Percentiles rank a stretch among this genome's conserved stretches.
These are phyloP conservation scores for Heteromyza rotundicornis DNA, from an alignment of 2,888 invertebrate species.

Conservation along the genomic window DNA sequence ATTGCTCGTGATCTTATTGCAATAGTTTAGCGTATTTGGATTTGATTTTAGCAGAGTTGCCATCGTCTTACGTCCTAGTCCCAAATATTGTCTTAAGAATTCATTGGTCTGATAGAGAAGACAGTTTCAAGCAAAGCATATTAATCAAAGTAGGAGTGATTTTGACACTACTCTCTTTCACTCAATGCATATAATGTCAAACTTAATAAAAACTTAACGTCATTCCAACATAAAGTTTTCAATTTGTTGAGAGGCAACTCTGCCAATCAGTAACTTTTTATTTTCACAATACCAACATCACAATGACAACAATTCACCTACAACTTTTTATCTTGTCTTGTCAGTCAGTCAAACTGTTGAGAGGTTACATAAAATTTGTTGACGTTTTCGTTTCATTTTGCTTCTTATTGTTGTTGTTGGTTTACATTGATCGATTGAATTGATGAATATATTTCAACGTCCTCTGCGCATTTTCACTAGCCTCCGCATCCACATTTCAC, in stretches of 20 bases:
- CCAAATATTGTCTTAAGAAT: too few relatives aligned
- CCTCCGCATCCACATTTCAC: not conserved
- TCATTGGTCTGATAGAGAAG: too few relatives aligned
- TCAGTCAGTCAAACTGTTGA: conserved; percentile 11
- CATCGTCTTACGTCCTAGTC: too few relatives aligned
- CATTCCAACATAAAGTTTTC: too few relatives aligned
- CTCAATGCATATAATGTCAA: too few relatives aligned
- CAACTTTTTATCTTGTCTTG: conserved; percentile 27
- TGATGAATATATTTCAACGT: conserved; percentile 31
- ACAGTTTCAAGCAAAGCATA: not conserved
- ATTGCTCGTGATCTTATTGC: not conserved
- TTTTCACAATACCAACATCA: too few relatives aligned
- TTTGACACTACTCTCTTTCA: too few relatives aligned
- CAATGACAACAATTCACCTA: conserved; percentile 20
- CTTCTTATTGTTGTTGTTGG: conserved; percentile 16
- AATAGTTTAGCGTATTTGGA: not conserved
- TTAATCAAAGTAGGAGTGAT: not conserved
- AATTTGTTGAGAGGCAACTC: not conserved
- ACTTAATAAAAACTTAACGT: too few relatives aligned
- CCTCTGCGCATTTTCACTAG: not conserved
- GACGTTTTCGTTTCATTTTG: conserved; percentile 14
- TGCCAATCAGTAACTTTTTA: too few relatives aligned
- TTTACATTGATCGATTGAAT: conserved; percentile 22
- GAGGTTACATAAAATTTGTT: conserved; percentile 24
- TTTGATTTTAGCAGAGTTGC: too few relatives aligned